Evolutionary conservation across 2,113 vertebrate species (phyloP), one percentile per base, ranked within the genome.

Genomic region (Stigmatopora argus): DNA sequence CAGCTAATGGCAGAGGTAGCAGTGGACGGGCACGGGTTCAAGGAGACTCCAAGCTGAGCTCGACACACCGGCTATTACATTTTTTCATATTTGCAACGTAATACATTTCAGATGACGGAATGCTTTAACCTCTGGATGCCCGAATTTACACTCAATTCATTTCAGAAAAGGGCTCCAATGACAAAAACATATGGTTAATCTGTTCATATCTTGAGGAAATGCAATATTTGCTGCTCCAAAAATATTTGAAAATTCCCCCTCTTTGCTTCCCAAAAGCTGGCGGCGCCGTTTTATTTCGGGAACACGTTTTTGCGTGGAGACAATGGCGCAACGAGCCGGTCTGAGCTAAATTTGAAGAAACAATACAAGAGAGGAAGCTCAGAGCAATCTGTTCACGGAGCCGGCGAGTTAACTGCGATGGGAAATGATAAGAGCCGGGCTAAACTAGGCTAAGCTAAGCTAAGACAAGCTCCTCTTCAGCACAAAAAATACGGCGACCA

Each of bases 1-100:
- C 81, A 81, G 88, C 77, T 79, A 71, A 75, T 78, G 68, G 76
- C 66, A 73, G 69, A 79, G 52, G 21, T 74, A 70, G 59, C 69
- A 59, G 69, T 65, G 73, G 57, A 57, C 62, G 77, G 45, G 67
- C 41, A 8, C 21, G 55, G 10, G 15, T 38, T 78, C 62, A 51
- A 59, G 31, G 45, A 62, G 64, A 65, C 62, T 17, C 61, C 62
- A 74, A 72, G 65, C 64, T 47, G 13, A 66, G 65, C 57, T 63
- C 72, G 59, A 62, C 45, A n/a, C 18, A 18, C 0, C 7, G 1
- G 18, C 18, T 51, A 51, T 51, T 19, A n/a, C 48, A 18, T 8
- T 51, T 51, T 47, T 8, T 18, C 9, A 51, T 9, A 18, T n/a
- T 51, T 8, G 17, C 18, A n/a, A 19, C 18, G 38, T 41, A 10